Evolutionary conservation across 2,113 vertebrate genomes (phyloP), one percentile per base, ranked within the genome.

Genomic region (Poeciliopsis prolifica): DNA sequence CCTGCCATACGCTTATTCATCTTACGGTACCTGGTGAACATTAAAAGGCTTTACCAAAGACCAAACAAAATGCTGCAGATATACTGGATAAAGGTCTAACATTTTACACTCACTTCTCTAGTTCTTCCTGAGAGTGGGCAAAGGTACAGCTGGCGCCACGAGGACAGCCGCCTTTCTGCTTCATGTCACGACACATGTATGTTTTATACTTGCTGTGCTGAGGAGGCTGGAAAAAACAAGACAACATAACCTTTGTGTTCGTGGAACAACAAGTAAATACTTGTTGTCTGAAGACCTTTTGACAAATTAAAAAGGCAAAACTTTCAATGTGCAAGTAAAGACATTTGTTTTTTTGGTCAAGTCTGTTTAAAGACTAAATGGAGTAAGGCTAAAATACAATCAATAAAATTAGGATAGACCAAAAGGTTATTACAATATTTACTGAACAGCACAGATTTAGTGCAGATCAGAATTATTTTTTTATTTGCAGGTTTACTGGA

Each of bases 151-250:
- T 99, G 87, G 97, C 97, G 64, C 98, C 98, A 7, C 98, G 95
- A 68, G 98, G 98, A 89, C 97, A 99, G 40, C 97, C 97, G 82
- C 98, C 97, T 88, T 98, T 97, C 90, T 98, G 97, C 86, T 99
- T 98, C 97, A 99, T 98, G 90, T 99, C 98, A 64, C 98, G 94
- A 87, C 98, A 99, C 98, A 99, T 99, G 82, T 99, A 99, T 0
- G 98, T 99, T 92, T 99, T 99, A 82, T 99, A 99, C 85, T 99
- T 99, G 95, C 97, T 99, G 92, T 98, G 97, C 91, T 99, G 98
- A 70, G 97, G 96, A 84, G 97, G 97, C 97, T 99, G 86, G 19
- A 81, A 54, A 86, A 29, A 84, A 4, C n/a, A 66, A 26, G 17
- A 17, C 13, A 62, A 15, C 61, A 62, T 17, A 62, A 58, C 22